A percentile compares a stretch with the other conserved stretches of the same genome.
Evolutionary conservation across 1,140 invertebrate genomes (phyloP).

Genomic region (Planococcus citri): DNA sequence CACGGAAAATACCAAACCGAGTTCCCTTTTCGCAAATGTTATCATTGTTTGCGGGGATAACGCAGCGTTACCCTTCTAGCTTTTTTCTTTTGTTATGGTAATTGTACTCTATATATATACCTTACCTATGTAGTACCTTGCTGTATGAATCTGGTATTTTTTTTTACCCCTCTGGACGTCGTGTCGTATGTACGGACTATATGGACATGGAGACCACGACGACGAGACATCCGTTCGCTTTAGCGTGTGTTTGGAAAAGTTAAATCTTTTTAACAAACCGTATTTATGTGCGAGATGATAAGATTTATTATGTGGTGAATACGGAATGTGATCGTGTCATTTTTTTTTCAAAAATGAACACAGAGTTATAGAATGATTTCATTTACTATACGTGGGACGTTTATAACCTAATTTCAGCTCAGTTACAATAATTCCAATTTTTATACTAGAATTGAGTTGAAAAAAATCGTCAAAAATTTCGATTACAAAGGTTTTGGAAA

Average conservation of each 20-base stretch:
- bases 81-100: background rate
- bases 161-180: background rate
- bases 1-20: background rate
- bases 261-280: background rate
- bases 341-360: no score
- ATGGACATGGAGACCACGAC: no score
- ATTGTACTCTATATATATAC: background rate
- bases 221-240: no score
- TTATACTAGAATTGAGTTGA: no score
- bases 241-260: background rate
- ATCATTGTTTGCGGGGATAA: conserved; percentile 1
- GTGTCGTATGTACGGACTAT: background rate
- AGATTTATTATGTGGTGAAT: background rate
- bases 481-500: no score
- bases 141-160: background rate
- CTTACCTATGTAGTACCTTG: background rate
- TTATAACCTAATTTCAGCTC: no score
- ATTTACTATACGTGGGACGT: no score
- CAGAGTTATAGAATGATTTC: no score
- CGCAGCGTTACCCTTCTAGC: background rate
- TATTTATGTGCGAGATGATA: background rate
- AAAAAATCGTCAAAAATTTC: no score
- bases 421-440: no score
- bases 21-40: conserved; percentile 6
- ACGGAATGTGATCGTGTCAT: background rate